A percentile compares a stretch with the other conserved stretches of the same genome.
phyloP scores from a whole-genome alignment of 2,888 invertebrate species.

The Noctua janthe region DNA sequence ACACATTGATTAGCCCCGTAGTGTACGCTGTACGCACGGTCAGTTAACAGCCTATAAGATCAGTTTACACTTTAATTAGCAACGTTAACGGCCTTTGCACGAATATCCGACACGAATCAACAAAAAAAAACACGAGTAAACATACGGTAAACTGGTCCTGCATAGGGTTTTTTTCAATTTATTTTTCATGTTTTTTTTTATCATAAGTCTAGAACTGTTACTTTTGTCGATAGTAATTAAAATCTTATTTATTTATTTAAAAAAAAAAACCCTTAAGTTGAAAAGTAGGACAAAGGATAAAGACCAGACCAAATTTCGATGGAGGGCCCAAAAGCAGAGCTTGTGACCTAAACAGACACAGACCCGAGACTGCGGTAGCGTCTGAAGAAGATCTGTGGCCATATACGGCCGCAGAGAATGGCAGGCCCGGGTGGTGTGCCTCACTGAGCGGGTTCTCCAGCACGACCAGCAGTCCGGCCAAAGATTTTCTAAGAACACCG shows the following conservation, averaged over 20 bases:
- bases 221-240: too few relatives aligned
- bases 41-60: slow-evolving; percentile 38
- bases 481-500: neutral
- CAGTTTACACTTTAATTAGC: slow-evolving; percentile 60
- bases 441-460: neutral
- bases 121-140: slow-evolving; percentile 43
- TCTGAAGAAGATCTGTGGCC: neutral
- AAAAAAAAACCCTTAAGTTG: too few relatives aligned
- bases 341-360: neutral
- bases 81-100: slow-evolving; percentile 34
- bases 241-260: too few relatives aligned
- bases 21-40: slow-evolving; percentile 24
- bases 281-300: neutral
- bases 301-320: neutral
- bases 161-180: neutral
- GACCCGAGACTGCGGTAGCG: neutral
- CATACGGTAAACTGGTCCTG: slow-evolving; percentile 38
- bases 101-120: slow-evolving; percentile 44
- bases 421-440: neutral
- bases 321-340: neutral
- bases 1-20: slow-evolving; percentile 32
- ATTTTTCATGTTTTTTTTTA: too few relatives aligned
- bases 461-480: neutral
- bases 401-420: neutral
- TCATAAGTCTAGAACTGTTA: too few relatives aligned